Percentiles rank a stretch among this genome's conserved stretches.
phyloP scores from a whole-genome alignment of 1,140 invertebrate genomes.

The Neocloeon triangulifer region DNA sequence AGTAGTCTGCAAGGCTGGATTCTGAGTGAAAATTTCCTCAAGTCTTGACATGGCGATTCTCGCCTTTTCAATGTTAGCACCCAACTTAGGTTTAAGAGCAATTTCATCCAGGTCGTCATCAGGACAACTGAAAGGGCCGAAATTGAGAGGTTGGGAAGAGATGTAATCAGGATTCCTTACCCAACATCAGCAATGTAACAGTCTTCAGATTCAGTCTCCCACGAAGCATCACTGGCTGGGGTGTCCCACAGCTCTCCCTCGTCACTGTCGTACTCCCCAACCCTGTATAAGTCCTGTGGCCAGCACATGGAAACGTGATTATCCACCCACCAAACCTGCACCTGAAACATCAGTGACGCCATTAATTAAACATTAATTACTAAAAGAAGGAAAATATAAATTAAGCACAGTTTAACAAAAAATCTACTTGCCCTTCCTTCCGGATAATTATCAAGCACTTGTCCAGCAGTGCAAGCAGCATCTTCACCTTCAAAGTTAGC shows the following conservation, averaged over 20 bases:
- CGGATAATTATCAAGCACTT: conserved; percentile 70
- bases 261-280: conserved; percentile 54
- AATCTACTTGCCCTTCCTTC: conserved; percentile 31
- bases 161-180: conserved; percentile 4
- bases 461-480: conserved; percentile 56
- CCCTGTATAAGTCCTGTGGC: conserved; percentile 64
- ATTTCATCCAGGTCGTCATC: conserved; percentile 11
- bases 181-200: conserved; percentile 11
- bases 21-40: conserved; percentile 50
- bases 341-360: too few species aligned
- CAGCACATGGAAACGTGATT: conserved; percentile 66
- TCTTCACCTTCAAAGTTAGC: conserved; percentile 53
- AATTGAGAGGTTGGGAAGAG: background rate
- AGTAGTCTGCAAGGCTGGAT: conserved; percentile 43
- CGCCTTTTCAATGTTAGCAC: conserved; percentile 49
- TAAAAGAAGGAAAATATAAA: conserved; percentile 5
- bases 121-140: conserved; percentile 4
- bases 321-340: conserved; percentile 70
- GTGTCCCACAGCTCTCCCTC: conserved; percentile 56
- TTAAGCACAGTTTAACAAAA: background rate
- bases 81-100: conserved; percentile 36
- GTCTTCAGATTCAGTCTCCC: conserved; percentile 57
- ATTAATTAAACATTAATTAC: too few species aligned
- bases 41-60: conserved; percentile 44
- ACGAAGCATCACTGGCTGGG: conserved; percentile 31